Percentiles rank a stretch among this genome's conserved stretches.
phyloP scores from a whole-genome alignment of 2,888 invertebrate genomes.

The Cacoxenus indagator region DNA sequence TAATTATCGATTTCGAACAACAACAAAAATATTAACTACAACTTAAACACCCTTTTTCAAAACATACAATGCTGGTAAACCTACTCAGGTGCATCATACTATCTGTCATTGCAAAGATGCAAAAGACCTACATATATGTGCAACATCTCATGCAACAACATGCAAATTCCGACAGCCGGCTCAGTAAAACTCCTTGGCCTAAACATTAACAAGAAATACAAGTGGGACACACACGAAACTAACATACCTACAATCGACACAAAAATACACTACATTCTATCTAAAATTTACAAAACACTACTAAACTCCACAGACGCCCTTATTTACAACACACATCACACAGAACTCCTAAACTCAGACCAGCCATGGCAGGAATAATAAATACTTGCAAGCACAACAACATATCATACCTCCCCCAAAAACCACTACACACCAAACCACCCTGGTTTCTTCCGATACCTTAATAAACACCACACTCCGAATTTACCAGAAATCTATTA shows the following conservation, averaged over 20 bases:
- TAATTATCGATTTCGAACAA: too few relatives aligned
- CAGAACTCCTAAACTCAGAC: too few relatives aligned
- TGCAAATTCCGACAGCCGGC: too few relatives aligned
- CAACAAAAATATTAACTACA: background rate
- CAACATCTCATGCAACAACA: too few relatives aligned
- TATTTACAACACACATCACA: too few relatives aligned
- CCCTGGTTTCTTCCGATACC: background rate
- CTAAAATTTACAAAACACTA: background rate
- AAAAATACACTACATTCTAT: background rate
- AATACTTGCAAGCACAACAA: too few relatives aligned
- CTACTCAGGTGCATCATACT: background rate
- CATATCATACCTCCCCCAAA: background rate
- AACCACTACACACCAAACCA: background rate
- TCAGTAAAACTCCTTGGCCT: too few relatives aligned
- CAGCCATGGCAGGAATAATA: background rate
- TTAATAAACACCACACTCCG: background rate
- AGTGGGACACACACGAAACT: background rate
- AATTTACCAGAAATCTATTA: background rate
- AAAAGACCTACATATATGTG: background rate
- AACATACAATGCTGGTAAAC: background rate
- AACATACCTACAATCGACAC: background rate
- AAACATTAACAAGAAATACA: too few relatives aligned
- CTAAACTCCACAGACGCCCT: too few relatives aligned
- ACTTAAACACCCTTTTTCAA: background rate
- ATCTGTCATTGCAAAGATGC: background rate